Conservation (phyloP, 2,888 invertebrate species). For the Andrena bicolor region DNA sequence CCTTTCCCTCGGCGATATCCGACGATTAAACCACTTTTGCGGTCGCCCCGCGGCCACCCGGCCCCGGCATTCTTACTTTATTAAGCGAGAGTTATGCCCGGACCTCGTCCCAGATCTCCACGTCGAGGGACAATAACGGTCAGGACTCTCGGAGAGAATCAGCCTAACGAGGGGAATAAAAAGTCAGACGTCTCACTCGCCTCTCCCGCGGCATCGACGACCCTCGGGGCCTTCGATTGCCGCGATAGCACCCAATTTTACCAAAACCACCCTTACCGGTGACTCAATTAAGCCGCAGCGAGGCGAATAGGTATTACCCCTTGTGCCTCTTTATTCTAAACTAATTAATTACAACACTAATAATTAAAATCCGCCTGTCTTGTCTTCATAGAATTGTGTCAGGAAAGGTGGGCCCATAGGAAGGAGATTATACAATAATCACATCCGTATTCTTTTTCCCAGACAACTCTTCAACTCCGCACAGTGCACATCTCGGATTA, state of each 20-base stretch:
- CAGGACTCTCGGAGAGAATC: not conserved
- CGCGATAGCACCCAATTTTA: not conserved
- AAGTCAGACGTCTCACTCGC: slow-evolving; percentile 1
- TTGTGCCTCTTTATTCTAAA: no score
- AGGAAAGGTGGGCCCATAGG: no score
- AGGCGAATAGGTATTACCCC: no score
- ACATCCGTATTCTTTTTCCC: no score
- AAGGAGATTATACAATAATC: not conserved
- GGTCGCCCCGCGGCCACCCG: slow-evolving; percentile 18
- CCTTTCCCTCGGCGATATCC: slow-evolving; percentile 27
- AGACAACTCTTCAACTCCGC: not conserved
- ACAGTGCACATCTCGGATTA: not conserved
- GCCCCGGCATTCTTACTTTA: slow-evolving; percentile 55
- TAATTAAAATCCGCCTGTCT: no score
- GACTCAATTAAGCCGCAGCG: no score
- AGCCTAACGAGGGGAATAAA: slow-evolving; percentile 32
- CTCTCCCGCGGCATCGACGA: not conserved
- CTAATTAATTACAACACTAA: no score
- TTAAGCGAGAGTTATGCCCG: slow-evolving; percentile 60
- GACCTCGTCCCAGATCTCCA: slow-evolving; percentile 24
- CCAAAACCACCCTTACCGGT: not conserved
- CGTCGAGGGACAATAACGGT: slow-evolving; percentile 19
- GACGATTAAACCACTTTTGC: slow-evolving; percentile 59
- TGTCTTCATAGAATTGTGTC: no score
- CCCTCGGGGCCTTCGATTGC: not conserved